Base-by-base conservation (phyloP, 1,140 invertebrate genomes). In the Hyphantria cunea region DNA sequence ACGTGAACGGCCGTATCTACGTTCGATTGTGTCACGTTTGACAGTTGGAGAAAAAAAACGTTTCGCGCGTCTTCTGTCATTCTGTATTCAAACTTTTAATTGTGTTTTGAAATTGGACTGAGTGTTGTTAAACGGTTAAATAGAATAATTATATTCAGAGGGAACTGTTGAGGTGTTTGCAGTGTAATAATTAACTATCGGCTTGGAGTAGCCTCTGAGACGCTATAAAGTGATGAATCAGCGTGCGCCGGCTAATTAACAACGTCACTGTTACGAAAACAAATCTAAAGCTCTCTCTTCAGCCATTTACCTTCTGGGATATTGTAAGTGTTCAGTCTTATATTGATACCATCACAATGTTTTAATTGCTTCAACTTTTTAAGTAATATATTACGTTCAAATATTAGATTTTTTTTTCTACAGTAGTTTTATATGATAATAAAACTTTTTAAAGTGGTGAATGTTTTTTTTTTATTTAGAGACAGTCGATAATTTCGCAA, bases 161-260 rank as follows among this genome's bases (percentile, higher is more conserved):
- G 50, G 59, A 55, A 54, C 52, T 58, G 48, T 54, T 55, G 54
- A 58, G 32, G 73, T 73, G 72, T 74, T 78, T 78, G 73, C 68
- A 78, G 85, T 84, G 78, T 67, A 66, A 53, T 74, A 68, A 70
- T 70, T 76, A 72, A 77, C 72, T 76, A 72, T 74, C 68, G 76
- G 74, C 73, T 77, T 63, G 75, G 66, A 66, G 66, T 78, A 72
- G 74, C 76, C 78, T 70, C 78, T 83, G 76, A 78, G 82, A 85
- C 81, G 82, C 69, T 89, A 82, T 80, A 82, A 82, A 89, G 86
- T 90, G 86, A 90, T 90, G 87, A 89, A 86, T 89, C 80, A 89
- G 84, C 84, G 84, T 79, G 82, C 78, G 83, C 80, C 82, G 80
- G 82, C 78, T 89, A 87, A 90, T 90, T 90, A 90, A 82, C 76